phyloP scores from a whole-genome alignment of 2,113 vertebrate genomes.

The Ceyx melanurus region DNA sequence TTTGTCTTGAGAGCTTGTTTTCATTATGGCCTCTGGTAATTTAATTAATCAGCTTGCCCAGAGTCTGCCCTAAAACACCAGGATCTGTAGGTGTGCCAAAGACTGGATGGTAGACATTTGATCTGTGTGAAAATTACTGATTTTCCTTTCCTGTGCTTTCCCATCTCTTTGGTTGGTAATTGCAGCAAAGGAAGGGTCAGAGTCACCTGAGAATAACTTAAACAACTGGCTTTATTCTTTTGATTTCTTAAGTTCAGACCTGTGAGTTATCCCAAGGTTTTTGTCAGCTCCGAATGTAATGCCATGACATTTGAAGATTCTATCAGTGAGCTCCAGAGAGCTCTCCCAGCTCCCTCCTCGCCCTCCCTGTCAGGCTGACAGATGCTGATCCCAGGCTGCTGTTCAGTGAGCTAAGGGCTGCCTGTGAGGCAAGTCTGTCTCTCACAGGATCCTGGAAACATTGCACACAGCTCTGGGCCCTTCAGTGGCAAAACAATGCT shows the following conservation, averaged over 20 bases:
- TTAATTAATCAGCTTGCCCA: not conserved
- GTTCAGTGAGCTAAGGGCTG: not conserved
- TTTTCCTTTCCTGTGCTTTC: not conserved
- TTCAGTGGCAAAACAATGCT: not conserved
- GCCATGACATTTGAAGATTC: conserved; percentile 9
- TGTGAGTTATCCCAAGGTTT: not conserved
- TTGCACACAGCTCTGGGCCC: not conserved
- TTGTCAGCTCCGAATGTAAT: not conserved
- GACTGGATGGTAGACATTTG: not conserved
- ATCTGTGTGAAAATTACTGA: not conserved
- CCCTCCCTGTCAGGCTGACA: not conserved
- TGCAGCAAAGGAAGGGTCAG: not conserved
- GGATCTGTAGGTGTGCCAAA: not conserved
- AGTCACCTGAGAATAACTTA: not conserved
- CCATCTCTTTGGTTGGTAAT: not conserved
- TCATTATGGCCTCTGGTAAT: not conserved
- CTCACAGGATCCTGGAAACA: not conserved
- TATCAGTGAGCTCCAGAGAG: not conserved
- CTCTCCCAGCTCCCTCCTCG: not conserved
- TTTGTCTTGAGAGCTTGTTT: not conserved
- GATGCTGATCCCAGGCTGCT: not conserved
- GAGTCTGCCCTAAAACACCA: not conserved
- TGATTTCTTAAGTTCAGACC: not conserved
- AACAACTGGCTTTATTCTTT: not conserved
- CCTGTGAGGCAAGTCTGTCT: not conserved